These are phyloP conservation scores for Cyprinodon brontotheroides DNA, from an alignment of 2,113 vertebrate genomes.

Conservation along the genomic window DNA sequence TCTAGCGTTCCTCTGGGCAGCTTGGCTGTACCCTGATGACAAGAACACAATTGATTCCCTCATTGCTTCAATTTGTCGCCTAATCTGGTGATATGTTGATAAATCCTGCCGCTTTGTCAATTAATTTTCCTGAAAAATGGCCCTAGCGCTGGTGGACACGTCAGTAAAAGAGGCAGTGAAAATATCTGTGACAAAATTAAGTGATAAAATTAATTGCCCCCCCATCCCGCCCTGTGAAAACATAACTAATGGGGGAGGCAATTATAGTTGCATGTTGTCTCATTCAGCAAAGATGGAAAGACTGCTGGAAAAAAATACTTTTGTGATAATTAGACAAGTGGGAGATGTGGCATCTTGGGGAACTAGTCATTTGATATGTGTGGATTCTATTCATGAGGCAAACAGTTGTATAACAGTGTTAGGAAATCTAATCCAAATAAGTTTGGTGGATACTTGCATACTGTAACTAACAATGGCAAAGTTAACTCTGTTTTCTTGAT, in stretches of 20 bases:
- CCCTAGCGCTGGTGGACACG: conserved; percentile 67
- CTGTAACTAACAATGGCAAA: conserved; percentile 89
- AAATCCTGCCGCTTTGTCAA: conserved; percentile 83
- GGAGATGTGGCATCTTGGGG: conserved; percentile 66
- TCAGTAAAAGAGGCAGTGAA: conserved; percentile 74
- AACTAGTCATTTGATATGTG: conserved; percentile 66
- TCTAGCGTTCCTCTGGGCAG: conserved; percentile 63
- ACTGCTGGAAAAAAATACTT: conserved; percentile 73
- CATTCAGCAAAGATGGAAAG: conserved; percentile 77
- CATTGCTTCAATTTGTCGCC: conserved; percentile 84
- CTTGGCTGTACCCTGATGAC: conserved; percentile 65
- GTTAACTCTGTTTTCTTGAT: conserved; percentile 87
- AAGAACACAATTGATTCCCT: conserved; percentile 85
- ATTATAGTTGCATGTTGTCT: conserved; percentile 83
- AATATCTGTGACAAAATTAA: conserved; percentile 84
- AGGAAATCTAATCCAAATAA: conserved; percentile 48
- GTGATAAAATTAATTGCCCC: conserved; percentile 85
- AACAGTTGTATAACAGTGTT: conserved; percentile 43
- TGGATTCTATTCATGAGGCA: conserved; percentile 47
- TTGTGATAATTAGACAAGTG: conserved; percentile 75
- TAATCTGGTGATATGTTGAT: conserved; percentile 85
- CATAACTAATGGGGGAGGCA: conserved; percentile 85
- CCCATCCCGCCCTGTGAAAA: conserved; percentile 81
- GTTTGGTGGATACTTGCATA: conserved; percentile 12
- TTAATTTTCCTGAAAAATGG: conserved; percentile 85